Base-by-base conservation (phyloP, 2,113 vertebrate species). In the Panthera leo region DNA sequence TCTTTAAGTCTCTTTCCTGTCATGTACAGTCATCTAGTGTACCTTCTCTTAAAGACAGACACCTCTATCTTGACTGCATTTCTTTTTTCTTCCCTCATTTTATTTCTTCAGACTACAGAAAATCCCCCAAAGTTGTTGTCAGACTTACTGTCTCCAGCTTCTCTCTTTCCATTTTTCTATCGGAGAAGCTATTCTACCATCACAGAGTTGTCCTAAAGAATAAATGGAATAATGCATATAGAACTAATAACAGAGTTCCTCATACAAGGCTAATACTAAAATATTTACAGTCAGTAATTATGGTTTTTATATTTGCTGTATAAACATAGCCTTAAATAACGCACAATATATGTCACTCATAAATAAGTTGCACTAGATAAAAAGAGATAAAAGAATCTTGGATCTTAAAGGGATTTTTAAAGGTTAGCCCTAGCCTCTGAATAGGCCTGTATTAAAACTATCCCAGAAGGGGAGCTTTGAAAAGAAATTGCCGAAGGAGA, bases 391-490 rank as follows among this genome's bases (percentile, higher is more conserved):
- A 97, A 96, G 39, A 92, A 58, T 68, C 29, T 92, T 97, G 89
- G 42, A 67, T 94, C 89, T 93, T 71, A 89, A 89, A 63, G 55
- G 87, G 42, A 97, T 91, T 97, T 98, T 95, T 86, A 88, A 96
- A 97, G 90, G 68, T 95, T 97, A 94, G 29, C 5, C 5, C 16
- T 39, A 18, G 36, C 27, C 15, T 97, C 71, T 73, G 92, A 94
- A 39, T 96, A 71, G 25, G 1, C 93, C 23, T 27, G 4, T 89
- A 85, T 94, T 95, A 73, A 96, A n/a, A 92, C 13, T 67, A 34
- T 97, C 89, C 71, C 83, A 90, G 88, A 86, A 96, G 79, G 63
- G 95, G 36, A 90, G 88, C 63, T 94, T 97, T 98, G 91, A 96
- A 97, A 95, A 97, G 61, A 90, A 91, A 96, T 95, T 86, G 21